Evolutionary conservation across 1,140 invertebrate genomes (phyloP).

Genomic region (Drosophila cardini): DNA sequence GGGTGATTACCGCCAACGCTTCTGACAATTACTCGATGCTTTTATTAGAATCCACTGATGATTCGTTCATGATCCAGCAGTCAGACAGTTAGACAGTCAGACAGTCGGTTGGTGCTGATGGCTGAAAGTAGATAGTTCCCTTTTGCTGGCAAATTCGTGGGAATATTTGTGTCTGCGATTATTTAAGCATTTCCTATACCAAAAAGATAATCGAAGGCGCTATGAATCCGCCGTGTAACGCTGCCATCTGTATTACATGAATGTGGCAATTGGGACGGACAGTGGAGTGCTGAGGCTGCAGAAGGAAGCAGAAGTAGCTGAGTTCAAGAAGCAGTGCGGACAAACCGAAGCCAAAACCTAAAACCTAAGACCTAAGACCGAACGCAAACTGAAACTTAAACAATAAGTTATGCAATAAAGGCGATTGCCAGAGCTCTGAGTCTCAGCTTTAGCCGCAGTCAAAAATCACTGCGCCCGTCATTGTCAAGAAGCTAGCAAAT

Average conservation of each 20-base stretch:
- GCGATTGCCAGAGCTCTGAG: conserved; percentile 45
- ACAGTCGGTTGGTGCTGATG: conserved; percentile 49
- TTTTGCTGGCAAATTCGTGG: conserved; percentile 63
- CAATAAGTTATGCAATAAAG: conserved; percentile 50
- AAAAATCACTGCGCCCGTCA: conserved; percentile 43
- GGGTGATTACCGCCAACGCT: conserved; percentile 69
- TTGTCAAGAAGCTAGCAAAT: conserved; percentile 63
- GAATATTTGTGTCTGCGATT: conserved; percentile 74
- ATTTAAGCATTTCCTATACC: conserved; percentile 74
- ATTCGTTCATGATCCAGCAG: conserved; percentile 61
- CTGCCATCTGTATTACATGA: conserved; percentile 59
- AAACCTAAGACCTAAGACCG: conserved; percentile 20
- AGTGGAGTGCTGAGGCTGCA: conserved; percentile 13
- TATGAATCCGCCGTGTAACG: conserved; percentile 65
- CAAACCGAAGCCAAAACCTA: conserved; percentile 20
- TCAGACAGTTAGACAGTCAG: conserved; percentile 23
- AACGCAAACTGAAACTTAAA: conserved; percentile 21
- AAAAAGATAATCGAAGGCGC: conserved; percentile 71
- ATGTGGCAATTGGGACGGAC: conserved; percentile 30
- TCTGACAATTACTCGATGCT: conserved; percentile 56
- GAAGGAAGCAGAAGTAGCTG: conserved; percentile 39
- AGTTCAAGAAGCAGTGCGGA: conserved; percentile 26
- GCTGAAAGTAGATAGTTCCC: conserved; percentile 47
- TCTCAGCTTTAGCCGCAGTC: conserved; percentile 21
- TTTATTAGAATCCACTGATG: conserved; percentile 75